Base-by-base conservation (phyloP, 2,797 vertebrate genomes). In the Notolepis coatsorum region DNA sequence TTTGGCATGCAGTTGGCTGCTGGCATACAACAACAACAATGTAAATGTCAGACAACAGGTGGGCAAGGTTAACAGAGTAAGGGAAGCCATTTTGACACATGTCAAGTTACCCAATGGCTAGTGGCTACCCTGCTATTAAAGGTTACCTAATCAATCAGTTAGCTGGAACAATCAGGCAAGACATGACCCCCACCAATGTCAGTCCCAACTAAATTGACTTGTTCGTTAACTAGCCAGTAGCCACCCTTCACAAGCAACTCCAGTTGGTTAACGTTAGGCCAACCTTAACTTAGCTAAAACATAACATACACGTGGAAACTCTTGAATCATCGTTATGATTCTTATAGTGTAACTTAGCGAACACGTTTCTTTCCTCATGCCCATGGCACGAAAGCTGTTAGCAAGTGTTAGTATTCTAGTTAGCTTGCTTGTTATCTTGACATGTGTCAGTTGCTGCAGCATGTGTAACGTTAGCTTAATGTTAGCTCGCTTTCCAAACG, bases 11-110 rank as follows among this genome's bases (percentile, higher is more conserved):
- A n/a, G n/a, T n/a, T n/a, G n/a, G n/a, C n/a, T n/a, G n/a, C n/a
- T n/a, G n/a, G n/a, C n/a, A n/a, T n/a, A 12, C 31, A 7, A 13
- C 18, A 20, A 20, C 7, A 20, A 3, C 7, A 43, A 20, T 15
- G 15, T 41, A 30, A 43, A 39, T 24, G 43, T 61, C 35, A 57
- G 33, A 61, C 67, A 75, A 48, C 17, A 47, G 13, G 30, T 35
- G 64, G 30, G 33, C 77, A 89, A 86, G 80, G 81, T 86, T 81
- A 80, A 30, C 18, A 2, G 28, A 7, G 7, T 30, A n/a, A n/a
- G 23, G 46, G 20, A 72, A 80, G 83, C 78, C 84, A 88, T 85
- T 85, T 88, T 87, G 64, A 52, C 51, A 62, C 43, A 69, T 63
- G 51, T 51, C 17, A 5, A 42, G 0, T 10, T 25, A 10, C 31